These are phyloP conservation scores for Labrus mixtus DNA, from an alignment of 2,113 vertebrate species.

Conservation along the genomic window DNA sequence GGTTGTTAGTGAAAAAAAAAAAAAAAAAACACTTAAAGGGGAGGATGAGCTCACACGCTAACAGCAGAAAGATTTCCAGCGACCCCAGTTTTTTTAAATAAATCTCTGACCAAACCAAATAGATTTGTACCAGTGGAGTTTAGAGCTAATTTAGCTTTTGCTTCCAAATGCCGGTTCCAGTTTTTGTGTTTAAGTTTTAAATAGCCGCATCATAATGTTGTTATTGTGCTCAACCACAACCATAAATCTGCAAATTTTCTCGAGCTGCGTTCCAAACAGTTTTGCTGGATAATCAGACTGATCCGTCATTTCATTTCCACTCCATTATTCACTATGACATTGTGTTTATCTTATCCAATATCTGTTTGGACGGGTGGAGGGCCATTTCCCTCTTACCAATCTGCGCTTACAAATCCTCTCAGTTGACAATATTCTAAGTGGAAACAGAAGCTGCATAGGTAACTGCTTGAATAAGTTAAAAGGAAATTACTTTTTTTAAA, in stretches of 20 bases:
- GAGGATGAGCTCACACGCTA: slow-evolving; percentile 54
- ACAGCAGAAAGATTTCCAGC: slow-evolving; percentile 55
- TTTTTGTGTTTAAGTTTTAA: slow-evolving; percentile 15
- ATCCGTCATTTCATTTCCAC: slow-evolving; percentile 6
- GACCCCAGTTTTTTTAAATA: slow-evolving; percentile 52
- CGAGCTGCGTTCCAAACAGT: slow-evolving; percentile 28
- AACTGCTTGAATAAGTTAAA: neutral
- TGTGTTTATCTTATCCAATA: neutral
- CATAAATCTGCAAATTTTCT: slow-evolving; percentile 15
- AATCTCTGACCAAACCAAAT: slow-evolving; percentile 36
- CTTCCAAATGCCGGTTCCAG: slow-evolving; percentile 12
- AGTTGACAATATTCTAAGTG: neutral
- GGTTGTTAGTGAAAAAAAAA: slow-evolving; percentile 58
- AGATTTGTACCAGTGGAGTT: slow-evolving; percentile 17
- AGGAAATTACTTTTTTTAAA: neutral
- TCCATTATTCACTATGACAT: neutral
- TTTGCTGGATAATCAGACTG: neutral
- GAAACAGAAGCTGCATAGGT: neutral
- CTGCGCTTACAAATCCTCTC: neutral
- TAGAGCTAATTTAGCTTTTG: slow-evolving; percentile 34
- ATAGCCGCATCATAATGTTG: neutral
- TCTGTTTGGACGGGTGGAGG: neutral
- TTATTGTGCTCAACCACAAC: neutral
- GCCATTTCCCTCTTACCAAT: neutral
- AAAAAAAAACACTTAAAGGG: slow-evolving; percentile 44